Base-by-base conservation (phyloP, 2,113 vertebrate genomes). In the Galemys pyrenaicus region DNA sequence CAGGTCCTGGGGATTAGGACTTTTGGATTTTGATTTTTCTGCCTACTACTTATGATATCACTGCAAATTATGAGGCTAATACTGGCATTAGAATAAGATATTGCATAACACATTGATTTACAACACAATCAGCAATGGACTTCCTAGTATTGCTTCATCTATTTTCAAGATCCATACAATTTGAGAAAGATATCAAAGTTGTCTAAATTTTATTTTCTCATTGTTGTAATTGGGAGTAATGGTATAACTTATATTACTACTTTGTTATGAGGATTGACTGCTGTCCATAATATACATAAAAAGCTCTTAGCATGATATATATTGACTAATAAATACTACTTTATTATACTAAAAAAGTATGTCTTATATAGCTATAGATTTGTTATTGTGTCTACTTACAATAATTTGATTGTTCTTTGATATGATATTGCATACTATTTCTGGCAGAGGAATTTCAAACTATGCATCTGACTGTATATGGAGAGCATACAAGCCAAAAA, bases 181-280 rank as follows among this genome's bases (percentile, higher is more conserved):
- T 92, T 87, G 67, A 19, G 24, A 20, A 96, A 90, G 22, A 73
- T n/a, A 86, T 51, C 9, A 30, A 78, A 77, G 6, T 11, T 70
- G 37, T n/a, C 26, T 89, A 67, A 86, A 1, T 11, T 82, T 94
- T 74, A 80, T 75, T 84, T 87, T 81, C 44, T 93, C 32, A 77
- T 67, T n/a, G 77, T 54, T 92, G 56, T 65, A 92, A 39, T 54
- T 92, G 10, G 4, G 17, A 28, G 28, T 84, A 87, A 92, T 51
- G 20, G 9, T 58, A 64, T 35, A 92, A 46, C 80, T 17, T 75
- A 64, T 20, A 74, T 92, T 35, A 75, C n/a, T 64, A 10, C 74
- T 89, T 95, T 83, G 46, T 82, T 58, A 17, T 82, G 6, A 94
- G 2, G 4, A 28, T 77, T 81, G 84, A 94, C 35, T 71, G 11